Conservation (phyloP, 2,888 invertebrate species). For the Pecten maximus region DNA sequence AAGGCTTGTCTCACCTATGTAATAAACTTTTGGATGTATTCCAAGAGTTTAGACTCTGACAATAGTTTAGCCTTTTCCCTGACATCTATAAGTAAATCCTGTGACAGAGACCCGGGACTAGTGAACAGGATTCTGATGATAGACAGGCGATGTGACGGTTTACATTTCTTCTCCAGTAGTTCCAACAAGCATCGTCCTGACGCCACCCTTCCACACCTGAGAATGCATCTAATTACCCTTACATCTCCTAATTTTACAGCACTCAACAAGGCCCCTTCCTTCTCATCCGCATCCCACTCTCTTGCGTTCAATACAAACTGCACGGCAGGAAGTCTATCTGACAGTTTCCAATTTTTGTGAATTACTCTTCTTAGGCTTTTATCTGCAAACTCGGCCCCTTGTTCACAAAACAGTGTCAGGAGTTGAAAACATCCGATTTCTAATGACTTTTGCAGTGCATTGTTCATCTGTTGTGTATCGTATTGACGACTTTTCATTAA, state of each 20-base stretch:
- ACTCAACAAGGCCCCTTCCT: background rate
- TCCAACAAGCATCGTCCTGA: background rate
- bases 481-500: background rate
- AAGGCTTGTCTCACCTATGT: too few relatives aligned
- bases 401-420: background rate
- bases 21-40: background rate
- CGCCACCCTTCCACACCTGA: background rate
- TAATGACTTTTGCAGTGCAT: background rate
- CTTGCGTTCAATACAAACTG: background rate
- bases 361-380: background rate
- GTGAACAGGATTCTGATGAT: background rate
- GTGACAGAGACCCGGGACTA: background rate
- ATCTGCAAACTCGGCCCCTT: background rate
- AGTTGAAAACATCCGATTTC: background rate
- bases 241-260: background rate
- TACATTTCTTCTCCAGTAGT: background rate
- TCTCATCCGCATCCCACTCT: background rate
- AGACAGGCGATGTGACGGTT: background rate
- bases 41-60: background rate
- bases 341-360: background rate
- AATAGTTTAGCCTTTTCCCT: background rate
- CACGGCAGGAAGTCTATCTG: background rate
- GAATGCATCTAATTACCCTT: background rate
- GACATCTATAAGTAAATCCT: background rate
- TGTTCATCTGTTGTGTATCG: background rate